Evolutionary conservation across 2,888 invertebrate species (phyloP), one percentile per base, ranked within the genome.

Genomic region (Limnephilus lunatus): DNA sequence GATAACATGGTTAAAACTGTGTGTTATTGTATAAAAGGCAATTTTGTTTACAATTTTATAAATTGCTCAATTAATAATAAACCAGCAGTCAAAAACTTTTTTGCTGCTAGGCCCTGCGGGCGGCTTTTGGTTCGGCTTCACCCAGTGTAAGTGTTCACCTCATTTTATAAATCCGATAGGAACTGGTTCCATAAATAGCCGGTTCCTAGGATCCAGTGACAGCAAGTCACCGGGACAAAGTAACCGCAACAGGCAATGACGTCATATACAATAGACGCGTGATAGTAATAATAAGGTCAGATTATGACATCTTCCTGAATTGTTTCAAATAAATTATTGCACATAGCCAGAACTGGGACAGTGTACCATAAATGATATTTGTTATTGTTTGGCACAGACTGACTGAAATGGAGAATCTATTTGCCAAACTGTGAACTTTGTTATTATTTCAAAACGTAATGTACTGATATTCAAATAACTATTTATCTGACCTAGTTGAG

Each of bases 381-480:
- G 25, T 68, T 68, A 68, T 68, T 68, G 68, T 68, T n/a, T 25
- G 68, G 25, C 68, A 68, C 25, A 68, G 68, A 68, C 68, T 68
- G 68, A 68, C 68, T 68, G 68, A 68, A 68, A 68, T 68, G n/a
- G 68, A 68, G 9, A 25, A 68, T 68, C 68, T 68, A 68, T 68
- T 68, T 68, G 68, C 68, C 68, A 68, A 68, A 68, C 68, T 68
- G 68, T 68, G 68, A 68, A 25, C 9, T 25, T 68, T 68, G 68
- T 68, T 25, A 68, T 68, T 68, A 68, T 68, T 68, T 68, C 25
- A 68, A 68, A 68, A 68, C 2, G n/a, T 68, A 68, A 68, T 25
- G 68, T 68, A 68, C 68, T 68, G 68, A 68, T 68, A 68, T 68
- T 68, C 68, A 68, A 68, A 68, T 68, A 68, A 68, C 68, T 68